A percentile compares a stretch with the other conserved stretches of the same genome.
These are phyloP conservation scores for Phortica magna DNA, from an alignment of 2,888 invertebrate genomes.

Conservation along the genomic window DNA sequence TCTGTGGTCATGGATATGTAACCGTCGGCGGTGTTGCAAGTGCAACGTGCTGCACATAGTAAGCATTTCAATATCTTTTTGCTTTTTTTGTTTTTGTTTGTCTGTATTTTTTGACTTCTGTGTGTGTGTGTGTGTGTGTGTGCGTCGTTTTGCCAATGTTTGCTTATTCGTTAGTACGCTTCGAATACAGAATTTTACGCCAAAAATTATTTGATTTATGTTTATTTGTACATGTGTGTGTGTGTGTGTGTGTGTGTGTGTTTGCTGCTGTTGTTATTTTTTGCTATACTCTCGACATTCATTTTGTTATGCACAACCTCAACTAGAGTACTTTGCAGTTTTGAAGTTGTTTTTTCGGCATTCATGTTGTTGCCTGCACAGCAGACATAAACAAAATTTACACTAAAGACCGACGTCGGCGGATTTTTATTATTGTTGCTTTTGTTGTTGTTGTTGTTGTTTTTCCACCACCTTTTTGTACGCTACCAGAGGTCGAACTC, in stretches of 20 bases:
- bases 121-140: not conserved
- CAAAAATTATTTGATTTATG: conserved; percentile 43
- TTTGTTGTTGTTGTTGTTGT: no score
- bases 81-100: conserved; percentile 9
- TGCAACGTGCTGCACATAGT: conserved; percentile 11
- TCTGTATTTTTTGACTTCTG: not conserved
- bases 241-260: not conserved
- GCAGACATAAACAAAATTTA: not conserved
- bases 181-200: conserved; percentile 26
- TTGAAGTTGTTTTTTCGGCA: not conserved
- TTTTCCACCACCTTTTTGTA: no score
- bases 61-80: not conserved
- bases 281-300: not conserved
- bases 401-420: not conserved
- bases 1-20: conserved; percentile 21
- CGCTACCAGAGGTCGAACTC: no score
- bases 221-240: conserved; percentile 37
- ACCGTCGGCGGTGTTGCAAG: not conserved
- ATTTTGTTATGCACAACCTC: not conserved
- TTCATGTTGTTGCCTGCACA: not conserved
- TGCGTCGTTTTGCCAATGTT: not conserved
- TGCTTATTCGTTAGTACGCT: not conserved
- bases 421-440: no score
- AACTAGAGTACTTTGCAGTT: not conserved
- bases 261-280: not conserved